These are phyloP conservation scores for Danionella cerebrum DNA, from an alignment of 2,113 vertebrate genomes.

Conservation along the genomic window DNA sequence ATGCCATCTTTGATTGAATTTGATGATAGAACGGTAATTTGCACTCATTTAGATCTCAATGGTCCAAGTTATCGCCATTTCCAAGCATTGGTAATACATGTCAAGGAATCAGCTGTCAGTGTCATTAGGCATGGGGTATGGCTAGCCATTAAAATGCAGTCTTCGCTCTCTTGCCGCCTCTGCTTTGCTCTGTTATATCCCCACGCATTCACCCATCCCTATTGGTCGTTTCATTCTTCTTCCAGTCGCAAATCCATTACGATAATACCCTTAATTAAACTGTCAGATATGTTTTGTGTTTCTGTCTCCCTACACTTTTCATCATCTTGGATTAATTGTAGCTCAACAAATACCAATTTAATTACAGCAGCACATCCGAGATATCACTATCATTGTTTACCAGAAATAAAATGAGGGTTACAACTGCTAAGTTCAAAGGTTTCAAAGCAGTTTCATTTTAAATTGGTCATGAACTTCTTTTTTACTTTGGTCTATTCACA, in stretches of 20 bases:
- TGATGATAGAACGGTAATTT: neutral
- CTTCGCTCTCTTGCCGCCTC: neutral
- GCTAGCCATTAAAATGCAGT: slow-evolving; percentile 11
- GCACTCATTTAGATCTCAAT: neutral
- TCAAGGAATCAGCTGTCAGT: neutral
- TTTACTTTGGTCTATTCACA: too few species aligned
- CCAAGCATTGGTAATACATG: neutral
- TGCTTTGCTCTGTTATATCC: neutral
- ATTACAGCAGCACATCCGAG: slow-evolving; percentile 23
- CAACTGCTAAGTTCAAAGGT: neutral
- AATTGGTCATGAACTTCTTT: too few species aligned
- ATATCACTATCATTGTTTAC: slow-evolving; percentile 4
- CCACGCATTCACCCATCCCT: slow-evolving; percentile 16
- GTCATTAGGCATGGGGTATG: slow-evolving; percentile 20
- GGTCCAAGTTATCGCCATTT: slow-evolving; percentile 20
- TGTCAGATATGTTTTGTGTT: slow-evolving; percentile 40
- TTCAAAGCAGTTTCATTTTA: too few species aligned
- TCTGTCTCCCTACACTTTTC: slow-evolving; percentile 7
- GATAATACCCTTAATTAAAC: slow-evolving; percentile 38
- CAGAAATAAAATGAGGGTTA: neutral
- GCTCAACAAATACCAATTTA: slow-evolving; percentile 34
- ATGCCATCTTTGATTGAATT: neutral
- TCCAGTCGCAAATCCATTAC: slow-evolving; percentile 34
- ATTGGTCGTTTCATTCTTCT: slow-evolving; percentile 23
- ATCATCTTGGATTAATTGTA: slow-evolving; percentile 26